These are phyloP conservation scores for Drosophila simulans DNA, from an alignment of 1,140 invertebrate genomes.

Conservation along the genomic window DNA sequence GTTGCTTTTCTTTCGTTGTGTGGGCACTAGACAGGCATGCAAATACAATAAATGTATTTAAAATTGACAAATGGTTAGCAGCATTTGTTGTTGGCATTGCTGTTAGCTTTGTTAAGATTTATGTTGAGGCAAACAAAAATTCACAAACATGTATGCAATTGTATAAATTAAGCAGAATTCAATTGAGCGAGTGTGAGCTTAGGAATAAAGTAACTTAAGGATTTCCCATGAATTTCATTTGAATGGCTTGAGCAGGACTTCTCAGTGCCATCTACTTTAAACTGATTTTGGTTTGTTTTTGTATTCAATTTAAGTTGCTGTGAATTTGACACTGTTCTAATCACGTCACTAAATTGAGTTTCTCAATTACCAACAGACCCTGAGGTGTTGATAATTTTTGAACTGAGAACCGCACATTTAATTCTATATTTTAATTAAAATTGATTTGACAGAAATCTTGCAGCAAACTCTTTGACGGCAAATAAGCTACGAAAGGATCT, in stretches of 20 bases:
- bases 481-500: too few relatives aligned
- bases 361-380: not conserved
- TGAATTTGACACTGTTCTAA: not conserved
- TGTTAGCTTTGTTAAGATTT: slow-evolving; percentile 65
- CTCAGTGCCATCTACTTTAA: slow-evolving; percentile 5
- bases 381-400: too few relatives aligned
- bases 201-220: slow-evolving; percentile 36
- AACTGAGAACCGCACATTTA: too few relatives aligned
- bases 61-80: slow-evolving; percentile 74
- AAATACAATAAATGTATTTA: slow-evolving; percentile 76
- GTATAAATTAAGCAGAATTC: slow-evolving; percentile 49
- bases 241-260: slow-evolving; percentile 2
- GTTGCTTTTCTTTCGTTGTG: slow-evolving; percentile 52
- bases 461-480: too few relatives aligned
- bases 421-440: too few relatives aligned
- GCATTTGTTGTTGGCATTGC: slow-evolving; percentile 52
- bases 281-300: not conserved
- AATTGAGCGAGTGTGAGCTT: slow-evolving; percentile 51
- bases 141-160: slow-evolving; percentile 29
- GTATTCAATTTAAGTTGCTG: not conserved
- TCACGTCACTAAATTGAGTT: not conserved
- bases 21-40: slow-evolving; percentile 50
- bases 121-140: slow-evolving; percentile 39
- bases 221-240: slow-evolving; percentile 36
- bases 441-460: too few relatives aligned